A percentile compares a stretch with the other conserved stretches of the same genome.
Evolutionary conservation across 2,888 invertebrate species (phyloP).

Genomic region (Argyra leucocephala): DNA sequence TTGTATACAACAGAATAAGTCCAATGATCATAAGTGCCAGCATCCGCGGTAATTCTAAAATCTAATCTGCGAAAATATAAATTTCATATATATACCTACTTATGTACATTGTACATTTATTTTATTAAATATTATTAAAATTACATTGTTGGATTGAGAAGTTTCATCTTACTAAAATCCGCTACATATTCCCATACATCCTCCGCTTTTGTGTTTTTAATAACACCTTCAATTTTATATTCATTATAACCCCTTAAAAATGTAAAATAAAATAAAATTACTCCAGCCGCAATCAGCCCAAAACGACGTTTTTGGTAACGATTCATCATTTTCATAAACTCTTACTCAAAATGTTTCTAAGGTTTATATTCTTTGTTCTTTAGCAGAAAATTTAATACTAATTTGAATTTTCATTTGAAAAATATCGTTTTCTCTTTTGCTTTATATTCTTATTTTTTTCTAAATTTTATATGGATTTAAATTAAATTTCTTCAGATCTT

Average conservation of each 20-base stretch:
- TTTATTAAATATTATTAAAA: slow-evolving; percentile 33
- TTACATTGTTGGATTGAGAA: slow-evolving; percentile 64
- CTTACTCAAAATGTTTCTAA: background rate
- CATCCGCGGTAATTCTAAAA: slow-evolving; percentile 54
- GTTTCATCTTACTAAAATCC: slow-evolving; percentile 62
- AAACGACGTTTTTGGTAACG: background rate
- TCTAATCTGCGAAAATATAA: slow-evolving; percentile 44
- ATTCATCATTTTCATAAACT: background rate
- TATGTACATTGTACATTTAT: too few relatives aligned
- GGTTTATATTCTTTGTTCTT: background rate
- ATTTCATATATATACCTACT: background rate
- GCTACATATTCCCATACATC: slow-evolving; percentile 65
- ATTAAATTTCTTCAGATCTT: too few relatives aligned
- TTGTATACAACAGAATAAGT: slow-evolving; percentile 56
- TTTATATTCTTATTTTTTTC: too few relatives aligned
- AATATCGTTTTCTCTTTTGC: too few relatives aligned
- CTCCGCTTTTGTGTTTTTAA: slow-evolving; percentile 50
- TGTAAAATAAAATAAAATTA: slow-evolving; percentile 30
- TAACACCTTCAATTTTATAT: slow-evolving; percentile 45
- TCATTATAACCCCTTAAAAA: slow-evolving; percentile 37
- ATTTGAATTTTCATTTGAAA: too few relatives aligned
- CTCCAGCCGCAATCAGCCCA: background rate
- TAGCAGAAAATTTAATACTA: background rate
- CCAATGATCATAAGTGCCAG: slow-evolving; percentile 60
- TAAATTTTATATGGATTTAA: too few relatives aligned